Base-by-base conservation (phyloP, 2,888 invertebrate genomes). In the Rhorus exstirpatorius region DNA sequence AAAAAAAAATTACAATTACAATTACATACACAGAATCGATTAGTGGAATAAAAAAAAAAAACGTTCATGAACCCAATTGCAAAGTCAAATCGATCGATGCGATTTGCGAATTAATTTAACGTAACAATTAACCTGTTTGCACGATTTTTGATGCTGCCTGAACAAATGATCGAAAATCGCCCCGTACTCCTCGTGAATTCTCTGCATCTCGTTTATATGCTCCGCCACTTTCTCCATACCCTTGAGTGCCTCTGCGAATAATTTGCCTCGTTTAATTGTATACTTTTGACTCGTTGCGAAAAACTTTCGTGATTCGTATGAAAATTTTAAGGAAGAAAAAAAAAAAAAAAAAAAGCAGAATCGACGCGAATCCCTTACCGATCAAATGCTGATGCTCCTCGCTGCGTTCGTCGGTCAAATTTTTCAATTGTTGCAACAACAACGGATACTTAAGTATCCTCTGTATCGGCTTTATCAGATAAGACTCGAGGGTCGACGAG, bases 171-270 rank as follows among this genome's bases (percentile, higher is more conserved):
- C 99, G 94, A 99, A 99, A 93, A 99, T 98, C 90, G 98, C 97
- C 90, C 99, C 99, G 94, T 99, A 99, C 94, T 99, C 99, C 94
- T 99, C 99, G 93, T 99, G 99, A 91, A 99, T 99, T 94, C 99
- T 96, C 95, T 99, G 99, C 99, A 99, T 99, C 94, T 99, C 99
- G 94, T 99, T 99, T 91, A 99, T 99, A 94, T 99, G 99, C 94
- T 99, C 99, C 60, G 99, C 99, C 88, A 99, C 99, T 93, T 98
- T 98, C 93, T 99, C 99, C 99, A 99, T 99, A 87, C 98, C 98
- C 93, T 98, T 97, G 76, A 98, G 95, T 87, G 98, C 98, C 95
- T 98, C 98, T 98, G 95, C 85, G 93, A 76, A 51, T 31, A 63
- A 51, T 12, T 58, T 49, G 8, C 63, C 26, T 12, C 14, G 24